A percentile compares a stretch with the other conserved stretches of the same genome.
phyloP scores from a whole-genome alignment of 2,797 vertebrate species.

The Lepilemur ruficaudatus region DNA sequence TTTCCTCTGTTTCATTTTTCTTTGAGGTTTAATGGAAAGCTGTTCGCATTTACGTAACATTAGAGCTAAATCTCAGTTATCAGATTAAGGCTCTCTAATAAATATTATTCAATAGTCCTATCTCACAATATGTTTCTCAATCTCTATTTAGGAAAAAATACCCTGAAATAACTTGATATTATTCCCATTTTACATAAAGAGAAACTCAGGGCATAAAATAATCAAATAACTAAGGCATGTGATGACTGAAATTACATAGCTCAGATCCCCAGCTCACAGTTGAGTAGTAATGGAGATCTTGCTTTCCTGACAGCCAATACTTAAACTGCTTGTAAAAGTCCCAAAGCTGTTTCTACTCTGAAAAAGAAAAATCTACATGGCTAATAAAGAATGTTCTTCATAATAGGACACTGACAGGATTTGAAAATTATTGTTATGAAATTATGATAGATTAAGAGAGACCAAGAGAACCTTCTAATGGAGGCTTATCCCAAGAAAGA shows the following conservation, averaged over 20 bases:
- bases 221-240: background rate
- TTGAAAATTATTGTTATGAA: slow-evolving; percentile 19
- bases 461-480: background rate
- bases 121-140: background rate
- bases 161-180: slow-evolving; percentile 5
- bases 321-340: background rate
- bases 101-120: slow-evolving; percentile 34
- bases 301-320: background rate
- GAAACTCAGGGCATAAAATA: background rate
- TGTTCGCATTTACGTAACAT: slow-evolving; percentile 15
- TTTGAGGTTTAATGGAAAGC: slow-evolving; percentile 24
- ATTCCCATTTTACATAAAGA: slow-evolving; percentile 6
- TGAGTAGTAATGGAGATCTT: background rate
- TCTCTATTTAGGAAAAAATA: slow-evolving; percentile 8
- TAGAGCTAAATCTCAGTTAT: slow-evolving; percentile 7
- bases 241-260: background rate
- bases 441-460: background rate
- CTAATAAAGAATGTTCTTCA: background rate
- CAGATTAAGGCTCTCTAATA: slow-evolving; percentile 23
- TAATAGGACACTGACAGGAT: background rate
- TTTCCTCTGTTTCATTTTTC: slow-evolving; percentile 16
- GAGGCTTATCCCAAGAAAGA: background rate
- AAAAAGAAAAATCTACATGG: background rate
- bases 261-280: background rate
- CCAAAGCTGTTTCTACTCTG: background rate